Percentiles rank a stretch among this genome's conserved stretches.
phyloP scores from a whole-genome alignment of 2,113 vertebrate genomes.

The Ictalurus furcatus region DNA sequence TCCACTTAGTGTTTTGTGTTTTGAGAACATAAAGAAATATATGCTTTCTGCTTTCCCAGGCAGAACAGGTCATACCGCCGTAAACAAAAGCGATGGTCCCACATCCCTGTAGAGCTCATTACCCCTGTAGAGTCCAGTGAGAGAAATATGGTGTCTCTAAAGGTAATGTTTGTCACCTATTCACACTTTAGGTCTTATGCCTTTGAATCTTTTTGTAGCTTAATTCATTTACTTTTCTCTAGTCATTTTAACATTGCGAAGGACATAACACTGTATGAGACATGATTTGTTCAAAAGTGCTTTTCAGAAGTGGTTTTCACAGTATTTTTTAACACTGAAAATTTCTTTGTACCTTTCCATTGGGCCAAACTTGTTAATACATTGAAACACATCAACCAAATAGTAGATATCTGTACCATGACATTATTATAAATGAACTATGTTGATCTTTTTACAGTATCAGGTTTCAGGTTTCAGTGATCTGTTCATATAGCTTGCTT shows the following conservation, averaged over 20 bases:
- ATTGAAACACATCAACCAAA: background rate
- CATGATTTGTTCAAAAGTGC: background rate
- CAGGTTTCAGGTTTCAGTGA: background rate
- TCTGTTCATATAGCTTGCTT: background rate
- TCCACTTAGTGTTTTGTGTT: background rate
- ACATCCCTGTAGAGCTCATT: conserved; percentile 83
- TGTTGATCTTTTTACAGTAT: background rate
- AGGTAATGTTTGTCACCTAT: conserved; percentile 70
- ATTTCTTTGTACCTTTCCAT: background rate
- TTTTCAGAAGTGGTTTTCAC: background rate
- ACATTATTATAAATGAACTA: background rate
- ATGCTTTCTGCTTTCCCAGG: conserved; percentile 63
- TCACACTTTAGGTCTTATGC: background rate
- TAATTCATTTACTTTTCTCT: background rate
- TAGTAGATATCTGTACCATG: background rate
- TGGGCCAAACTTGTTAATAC: background rate
- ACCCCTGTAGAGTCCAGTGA: conserved; percentile 79
- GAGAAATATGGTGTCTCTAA: conserved; percentile 80
- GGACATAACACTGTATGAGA: background rate
- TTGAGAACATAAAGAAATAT: background rate
- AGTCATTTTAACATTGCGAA: background rate
- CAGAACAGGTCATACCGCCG: conserved; percentile 80
- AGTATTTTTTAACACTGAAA: background rate
- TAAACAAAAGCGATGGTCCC: conserved; percentile 83
- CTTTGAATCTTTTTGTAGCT: background rate